A percentile compares a stretch with the other conserved stretches of the same genome.
These are phyloP conservation scores for Subacronicta megacephala DNA, from an alignment of 2,888 invertebrate genomes.

Conservation along the genomic window DNA sequence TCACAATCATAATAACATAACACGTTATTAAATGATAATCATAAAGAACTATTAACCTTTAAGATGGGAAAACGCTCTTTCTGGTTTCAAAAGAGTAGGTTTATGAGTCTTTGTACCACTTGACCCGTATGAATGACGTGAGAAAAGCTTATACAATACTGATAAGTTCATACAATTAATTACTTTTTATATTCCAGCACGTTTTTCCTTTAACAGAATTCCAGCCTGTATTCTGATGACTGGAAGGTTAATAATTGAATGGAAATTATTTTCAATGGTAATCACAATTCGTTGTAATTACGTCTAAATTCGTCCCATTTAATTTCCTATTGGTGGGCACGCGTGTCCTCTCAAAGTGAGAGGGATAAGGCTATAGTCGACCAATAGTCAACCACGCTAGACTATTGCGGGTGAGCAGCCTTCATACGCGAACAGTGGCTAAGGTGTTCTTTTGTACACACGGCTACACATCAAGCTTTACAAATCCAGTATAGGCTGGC, in stretches of 20 bases:
- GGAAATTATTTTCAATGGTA: background rate
- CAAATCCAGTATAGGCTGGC: no score
- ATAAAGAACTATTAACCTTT: constrained; percentile 79
- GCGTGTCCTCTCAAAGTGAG: no score
- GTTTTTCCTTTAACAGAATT: constrained; percentile 1
- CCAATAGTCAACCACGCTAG: no score
- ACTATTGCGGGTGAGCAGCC: no score
- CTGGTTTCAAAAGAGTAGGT: constrained; percentile 68
- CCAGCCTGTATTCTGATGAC: background rate
- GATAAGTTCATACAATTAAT: constrained; percentile 38
- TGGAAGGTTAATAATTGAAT: background rate
- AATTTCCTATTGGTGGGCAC: no score
- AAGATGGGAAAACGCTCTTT: constrained; percentile 70
- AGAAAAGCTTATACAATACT: constrained; percentile 50
- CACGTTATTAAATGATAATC: constrained; percentile 67
- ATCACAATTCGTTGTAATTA: no score
- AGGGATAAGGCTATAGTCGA: no score
- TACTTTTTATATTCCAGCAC: constrained; percentile 8
- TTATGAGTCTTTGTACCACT: constrained; percentile 48
- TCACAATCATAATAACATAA: constrained; percentile 63
- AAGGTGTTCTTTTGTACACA: no score
- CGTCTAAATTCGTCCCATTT: no score
- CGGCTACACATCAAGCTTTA: no score
- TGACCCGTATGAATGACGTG: constrained; percentile 59
- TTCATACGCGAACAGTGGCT: no score